These are phyloP conservation scores for Grallaria varia DNA, from an alignment of 2,113 vertebrate genomes.

Conservation along the genomic window DNA sequence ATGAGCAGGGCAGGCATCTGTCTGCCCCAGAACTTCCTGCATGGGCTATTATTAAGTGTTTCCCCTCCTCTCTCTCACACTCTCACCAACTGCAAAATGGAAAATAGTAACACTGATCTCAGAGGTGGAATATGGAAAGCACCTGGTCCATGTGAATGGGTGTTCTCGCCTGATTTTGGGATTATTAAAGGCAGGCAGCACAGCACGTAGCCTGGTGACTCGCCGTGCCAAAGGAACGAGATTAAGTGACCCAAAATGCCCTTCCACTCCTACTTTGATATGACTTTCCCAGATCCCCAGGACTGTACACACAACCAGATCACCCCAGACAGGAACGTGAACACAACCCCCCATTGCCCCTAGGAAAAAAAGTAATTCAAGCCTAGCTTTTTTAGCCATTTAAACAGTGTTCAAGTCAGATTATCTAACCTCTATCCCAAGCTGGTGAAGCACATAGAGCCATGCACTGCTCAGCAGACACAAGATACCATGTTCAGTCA, in stretches of 20 bases:
- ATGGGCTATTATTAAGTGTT: not conserved
- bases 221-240: not conserved
- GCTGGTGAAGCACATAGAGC: not conserved
- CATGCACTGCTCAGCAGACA: not conserved
- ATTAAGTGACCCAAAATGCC: not conserved
- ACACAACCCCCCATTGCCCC: not conserved
- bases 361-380: not conserved
- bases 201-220: rapidly evolving
- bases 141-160: not conserved
- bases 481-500: not conserved
- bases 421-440: not conserved
- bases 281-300: not conserved
- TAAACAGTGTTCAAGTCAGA: not conserved
- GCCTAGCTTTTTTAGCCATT: not conserved
- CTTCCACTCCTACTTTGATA: not conserved
- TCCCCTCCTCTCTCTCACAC: not conserved
- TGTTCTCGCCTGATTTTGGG: rapidly evolving
- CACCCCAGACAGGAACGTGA: not conserved
- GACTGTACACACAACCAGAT: not conserved
- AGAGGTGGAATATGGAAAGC: not conserved
- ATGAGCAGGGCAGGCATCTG: not conserved
- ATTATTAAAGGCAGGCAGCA: not conserved
- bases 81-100: not conserved
- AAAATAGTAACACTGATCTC: not conserved
- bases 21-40: not conserved